phyloP scores from a whole-genome alignment of 2,113 vertebrate genomes.

The Miniopterus natalensis region DNA sequence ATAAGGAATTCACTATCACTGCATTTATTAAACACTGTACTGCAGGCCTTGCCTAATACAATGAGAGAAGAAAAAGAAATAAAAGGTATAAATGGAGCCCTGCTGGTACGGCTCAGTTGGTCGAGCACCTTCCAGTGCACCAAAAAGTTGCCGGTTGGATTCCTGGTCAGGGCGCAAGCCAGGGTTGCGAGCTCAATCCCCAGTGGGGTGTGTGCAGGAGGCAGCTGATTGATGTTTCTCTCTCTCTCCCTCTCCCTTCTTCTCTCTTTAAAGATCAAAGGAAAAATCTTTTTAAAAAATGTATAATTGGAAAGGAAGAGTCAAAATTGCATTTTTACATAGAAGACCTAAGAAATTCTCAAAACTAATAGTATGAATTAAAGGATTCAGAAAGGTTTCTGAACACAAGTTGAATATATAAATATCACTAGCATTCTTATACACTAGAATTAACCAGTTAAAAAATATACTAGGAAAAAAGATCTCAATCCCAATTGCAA shows the following conservation, averaged over 20 bases:
- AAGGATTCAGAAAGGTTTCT: slow-evolving; percentile 17
- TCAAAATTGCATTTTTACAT: background rate
- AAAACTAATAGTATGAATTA: slow-evolving; percentile 9
- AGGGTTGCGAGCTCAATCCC: too few species aligned
- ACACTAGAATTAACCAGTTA: background rate
- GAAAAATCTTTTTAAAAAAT: too few species aligned
- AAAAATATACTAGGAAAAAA: background rate
- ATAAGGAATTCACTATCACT: background rate
- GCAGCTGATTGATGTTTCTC: too few species aligned
- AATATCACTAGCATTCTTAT: background rate
- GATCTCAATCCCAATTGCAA: background rate
- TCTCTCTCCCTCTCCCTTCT: too few species aligned
- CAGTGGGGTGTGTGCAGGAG: too few species aligned
- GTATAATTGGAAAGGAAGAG: background rate
- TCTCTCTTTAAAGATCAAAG: too few species aligned
- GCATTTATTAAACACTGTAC: background rate
- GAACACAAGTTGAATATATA: background rate
- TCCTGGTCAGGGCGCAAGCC: too few species aligned
- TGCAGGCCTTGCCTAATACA: background rate
- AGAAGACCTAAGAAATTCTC: slow-evolving; percentile 25
- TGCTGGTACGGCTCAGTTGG: too few species aligned
- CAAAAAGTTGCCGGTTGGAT: too few species aligned
- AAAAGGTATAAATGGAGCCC: background rate
- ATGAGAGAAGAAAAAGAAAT: background rate
- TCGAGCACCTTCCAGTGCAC: too few species aligned